Evolutionary conservation across 2,113 vertebrate genomes (phyloP).

Genomic region (Sinocyclocheilus maitianheensis): DNA sequence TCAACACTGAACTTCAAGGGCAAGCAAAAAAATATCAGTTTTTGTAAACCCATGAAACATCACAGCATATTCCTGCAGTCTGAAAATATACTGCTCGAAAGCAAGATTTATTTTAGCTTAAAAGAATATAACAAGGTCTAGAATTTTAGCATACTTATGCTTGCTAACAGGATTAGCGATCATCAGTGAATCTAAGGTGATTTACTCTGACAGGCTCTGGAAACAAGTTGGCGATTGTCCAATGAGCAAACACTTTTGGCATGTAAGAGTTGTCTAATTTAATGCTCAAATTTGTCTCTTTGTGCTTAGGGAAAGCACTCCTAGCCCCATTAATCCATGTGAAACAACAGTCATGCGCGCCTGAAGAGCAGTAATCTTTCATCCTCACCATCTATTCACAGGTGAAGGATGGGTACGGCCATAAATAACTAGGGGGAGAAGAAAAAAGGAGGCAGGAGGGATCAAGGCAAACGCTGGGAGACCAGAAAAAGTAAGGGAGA

Average conservation of each 20-base stretch:
- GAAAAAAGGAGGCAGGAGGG: constrained; percentile 61
- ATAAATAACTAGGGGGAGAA: constrained; percentile 64
- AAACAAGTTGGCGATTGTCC: constrained; percentile 63
- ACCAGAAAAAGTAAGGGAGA: constrained; percentile 35
- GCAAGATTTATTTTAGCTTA: neutral
- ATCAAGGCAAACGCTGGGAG: constrained; percentile 37
- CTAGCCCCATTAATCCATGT: constrained; percentile 55
- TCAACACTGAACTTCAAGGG: neutral
- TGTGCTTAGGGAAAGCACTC: constrained; percentile 67
- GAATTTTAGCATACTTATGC: neutral
- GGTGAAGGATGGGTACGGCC: constrained; percentile 65
- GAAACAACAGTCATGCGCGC: constrained; percentile 57
- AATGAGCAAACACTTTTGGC: constrained; percentile 68
- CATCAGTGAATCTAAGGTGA: constrained; percentile 57
- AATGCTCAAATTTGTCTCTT: constrained; percentile 71
- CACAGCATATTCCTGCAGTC: neutral
- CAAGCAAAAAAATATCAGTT: neutral
- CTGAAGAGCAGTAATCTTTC: constrained; percentile 66
- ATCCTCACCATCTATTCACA: constrained; percentile 67
- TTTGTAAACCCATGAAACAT: constrained; percentile 10
- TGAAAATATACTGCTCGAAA: neutral
- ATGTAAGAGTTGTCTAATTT: constrained; percentile 69
- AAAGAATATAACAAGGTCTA: constrained; percentile 10
- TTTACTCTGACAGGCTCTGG: constrained; percentile 58
- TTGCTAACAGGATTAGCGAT: constrained; percentile 34